Percentiles rank a stretch among this genome's conserved stretches.
These are phyloP conservation scores for Ochropleura leucogaster DNA, from an alignment of 2,888 invertebrate species.

Conservation along the genomic window DNA sequence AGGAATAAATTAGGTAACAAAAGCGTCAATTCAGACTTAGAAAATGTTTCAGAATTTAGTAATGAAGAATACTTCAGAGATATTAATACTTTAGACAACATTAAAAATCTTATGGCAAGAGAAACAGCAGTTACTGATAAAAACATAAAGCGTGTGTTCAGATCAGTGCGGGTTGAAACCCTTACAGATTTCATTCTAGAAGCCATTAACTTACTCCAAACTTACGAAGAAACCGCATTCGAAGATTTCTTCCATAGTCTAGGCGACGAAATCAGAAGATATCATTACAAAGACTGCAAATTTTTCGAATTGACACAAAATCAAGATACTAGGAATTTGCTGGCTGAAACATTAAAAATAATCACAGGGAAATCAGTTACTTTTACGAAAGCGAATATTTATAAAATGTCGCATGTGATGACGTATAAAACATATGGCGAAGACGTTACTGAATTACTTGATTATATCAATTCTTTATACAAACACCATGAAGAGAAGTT, in stretches of 20 bases:
- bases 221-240: slow-evolving; percentile 72
- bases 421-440: slow-evolving; percentile 47
- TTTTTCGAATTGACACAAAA: slow-evolving; percentile 70
- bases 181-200: slow-evolving; percentile 75
- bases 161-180: slow-evolving; percentile 11
- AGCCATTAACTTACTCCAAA: slow-evolving; percentile 62
- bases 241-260: slow-evolving; percentile 66
- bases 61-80: neutral
- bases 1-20: neutral
- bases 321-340: slow-evolving; percentile 57
- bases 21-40: neutral
- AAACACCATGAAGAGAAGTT: slow-evolving; percentile 61
- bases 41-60: neutral
- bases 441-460: slow-evolving; percentile 55
- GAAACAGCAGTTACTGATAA: neutral
- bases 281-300: slow-evolving; percentile 70
- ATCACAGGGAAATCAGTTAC: slow-evolving; percentile 59
- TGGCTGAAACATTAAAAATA: slow-evolving; percentile 64
- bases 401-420: slow-evolving; percentile 50
- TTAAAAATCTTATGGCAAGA: neutral
- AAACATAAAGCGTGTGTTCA: neutral
- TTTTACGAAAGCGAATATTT: slow-evolving; percentile 63
- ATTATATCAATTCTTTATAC: slow-evolving; percentile 75
- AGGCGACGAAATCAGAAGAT: slow-evolving; percentile 71
- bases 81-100: neutral